A percentile compares a stretch with the other conserved stretches of the same genome.
These are phyloP conservation scores for Cyphomyrus discorhynchus DNA, from an alignment of 2,113 vertebrate species.

Conservation along the genomic window DNA sequence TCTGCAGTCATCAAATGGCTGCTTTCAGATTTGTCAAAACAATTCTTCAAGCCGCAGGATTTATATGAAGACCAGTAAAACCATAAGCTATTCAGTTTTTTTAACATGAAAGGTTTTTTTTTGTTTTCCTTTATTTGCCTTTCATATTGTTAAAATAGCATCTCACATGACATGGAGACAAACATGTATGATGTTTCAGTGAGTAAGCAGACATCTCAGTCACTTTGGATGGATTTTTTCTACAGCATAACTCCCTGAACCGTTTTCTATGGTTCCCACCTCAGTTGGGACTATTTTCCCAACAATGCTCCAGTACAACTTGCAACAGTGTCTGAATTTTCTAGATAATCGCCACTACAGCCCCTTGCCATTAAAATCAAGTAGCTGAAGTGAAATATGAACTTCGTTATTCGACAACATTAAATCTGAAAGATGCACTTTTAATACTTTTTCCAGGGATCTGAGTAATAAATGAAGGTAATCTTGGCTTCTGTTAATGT, in stretches of 20 bases:
- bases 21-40: background rate
- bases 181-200: background rate
- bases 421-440: background rate
- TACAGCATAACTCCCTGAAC: background rate
- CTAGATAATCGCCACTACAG: background rate
- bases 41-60: background rate
- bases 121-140: background rate
- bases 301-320: background rate
- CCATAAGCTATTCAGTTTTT: background rate
- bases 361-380: background rate
- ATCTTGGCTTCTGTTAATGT: background rate
- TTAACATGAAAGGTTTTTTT: background rate
- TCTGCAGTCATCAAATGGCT: background rate
- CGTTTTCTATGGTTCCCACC: background rate
- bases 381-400: background rate
- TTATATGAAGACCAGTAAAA: background rate
- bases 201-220: background rate
- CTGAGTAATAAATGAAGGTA: background rate
- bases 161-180: background rate
- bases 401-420: background rate
- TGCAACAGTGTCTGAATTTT: background rate
- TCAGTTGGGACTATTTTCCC: background rate
- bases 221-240: background rate
- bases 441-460: background rate
- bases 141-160: background rate